Conservation (phyloP, 2,888 invertebrate species). For the Plemyria rubiginata region DNA sequence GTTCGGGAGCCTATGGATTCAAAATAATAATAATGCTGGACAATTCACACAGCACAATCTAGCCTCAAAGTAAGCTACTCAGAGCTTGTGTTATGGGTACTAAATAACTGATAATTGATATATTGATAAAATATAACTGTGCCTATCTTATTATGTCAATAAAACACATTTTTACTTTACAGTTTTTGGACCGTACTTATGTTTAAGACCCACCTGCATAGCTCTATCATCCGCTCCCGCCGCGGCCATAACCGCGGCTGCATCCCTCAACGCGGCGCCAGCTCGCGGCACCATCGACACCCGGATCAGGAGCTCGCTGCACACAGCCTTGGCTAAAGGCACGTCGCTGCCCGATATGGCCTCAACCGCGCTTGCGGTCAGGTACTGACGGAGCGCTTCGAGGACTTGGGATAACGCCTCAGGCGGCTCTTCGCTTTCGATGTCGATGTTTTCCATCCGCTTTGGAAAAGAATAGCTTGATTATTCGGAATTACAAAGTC, state of each 20-base stretch:
- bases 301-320: constrained; percentile 66
- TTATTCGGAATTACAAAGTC: too few species aligned
- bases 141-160: too few species aligned
- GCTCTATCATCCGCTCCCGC: constrained; percentile 68
- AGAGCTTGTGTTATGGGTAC: too few species aligned
- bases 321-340: constrained; percentile 63
- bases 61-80: too few species aligned
- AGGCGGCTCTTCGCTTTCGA: constrained; percentile 71
- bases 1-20: too few species aligned
- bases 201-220: constrained; percentile 63
- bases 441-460: constrained; percentile 73
- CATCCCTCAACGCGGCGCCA: constrained; percentile 85
- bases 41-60: too few species aligned
- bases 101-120: too few species aligned
- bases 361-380: constrained; percentile 48
- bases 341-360: constrained; percentile 52
- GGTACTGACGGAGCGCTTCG: constrained; percentile 70
- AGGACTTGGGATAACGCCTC: constrained; percentile 68
- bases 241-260: constrained; percentile 78
- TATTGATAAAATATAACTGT: too few species aligned
- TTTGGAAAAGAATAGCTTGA: constrained; percentile 34
- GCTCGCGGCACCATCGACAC: constrained; percentile 69
- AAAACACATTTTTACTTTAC: too few species aligned
- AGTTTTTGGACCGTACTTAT: too few species aligned
- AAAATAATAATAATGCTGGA: too few species aligned